Evolutionary conservation across 2,797 vertebrate genomes (phyloP).

Genomic region (Acridotheres tristis): DNA sequence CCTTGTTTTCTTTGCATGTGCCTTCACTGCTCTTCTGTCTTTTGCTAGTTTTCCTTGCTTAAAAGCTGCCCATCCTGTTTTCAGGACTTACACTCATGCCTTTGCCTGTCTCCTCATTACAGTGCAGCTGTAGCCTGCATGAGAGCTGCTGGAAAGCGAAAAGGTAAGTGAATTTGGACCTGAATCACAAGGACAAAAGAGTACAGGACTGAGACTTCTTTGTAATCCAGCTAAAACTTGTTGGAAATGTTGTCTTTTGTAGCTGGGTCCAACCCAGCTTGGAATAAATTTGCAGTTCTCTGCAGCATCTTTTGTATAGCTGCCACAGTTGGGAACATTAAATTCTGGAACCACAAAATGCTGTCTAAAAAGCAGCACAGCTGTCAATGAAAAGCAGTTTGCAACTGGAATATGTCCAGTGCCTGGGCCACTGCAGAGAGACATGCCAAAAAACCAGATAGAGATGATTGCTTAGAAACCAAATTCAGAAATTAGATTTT

Average conservation of each 20-base stretch:
- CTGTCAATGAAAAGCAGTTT: constrained; percentile 8
- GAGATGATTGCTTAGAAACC: constrained; percentile 12
- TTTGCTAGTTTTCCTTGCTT: not conserved
- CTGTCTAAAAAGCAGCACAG: constrained; percentile 1
- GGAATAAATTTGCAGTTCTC: not conserved
- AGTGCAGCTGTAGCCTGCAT: not conserved
- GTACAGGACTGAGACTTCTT: not conserved
- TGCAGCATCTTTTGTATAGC: not conserved
- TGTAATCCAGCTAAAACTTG: not conserved
- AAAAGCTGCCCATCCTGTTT: not conserved
- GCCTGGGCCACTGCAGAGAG: not conserved
- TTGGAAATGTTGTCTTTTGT: not conserved
- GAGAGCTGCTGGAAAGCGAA: not conserved
- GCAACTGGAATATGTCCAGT: constrained; percentile 3
- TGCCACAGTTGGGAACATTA: not conserved
- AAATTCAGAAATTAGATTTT: constrained; percentile 46
- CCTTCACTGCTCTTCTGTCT: not conserved
- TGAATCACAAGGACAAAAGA: not conserved
- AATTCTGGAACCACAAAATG: not conserved
- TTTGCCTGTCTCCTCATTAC: not conserved
- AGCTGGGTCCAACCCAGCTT: not conserved
- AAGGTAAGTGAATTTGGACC: not conserved
- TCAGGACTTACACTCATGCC: not conserved
- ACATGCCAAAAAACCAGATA: not conserved
- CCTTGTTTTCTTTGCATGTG: not conserved